Evolutionary conservation across 2,113 vertebrate species (phyloP), one percentile per base, ranked within the genome.

Genomic region (Daubentonia madagascariensis): DNA sequence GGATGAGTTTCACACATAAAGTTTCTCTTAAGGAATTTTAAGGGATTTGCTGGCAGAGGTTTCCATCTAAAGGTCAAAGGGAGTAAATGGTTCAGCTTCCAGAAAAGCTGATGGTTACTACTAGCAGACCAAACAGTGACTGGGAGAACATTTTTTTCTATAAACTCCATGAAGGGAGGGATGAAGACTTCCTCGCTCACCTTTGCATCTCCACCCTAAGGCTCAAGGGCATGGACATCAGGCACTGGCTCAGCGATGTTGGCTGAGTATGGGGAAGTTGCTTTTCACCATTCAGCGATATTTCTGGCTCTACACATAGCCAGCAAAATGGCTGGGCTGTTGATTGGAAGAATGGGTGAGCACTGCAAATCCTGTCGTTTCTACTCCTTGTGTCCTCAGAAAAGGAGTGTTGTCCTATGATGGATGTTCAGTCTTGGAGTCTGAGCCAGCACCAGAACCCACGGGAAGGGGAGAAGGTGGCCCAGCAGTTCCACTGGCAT

Each of bases 11-110:
- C 50, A 89, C 43, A 88, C 13, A 37, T 12, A 75, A 81, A 96
- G 61, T 86, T 95, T 91, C 83, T 96, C 83, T 96, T 88, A 93
- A 89, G 45, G 61, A 52, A 92, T 95, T 92, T 73, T 91, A 84
- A 89, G 73, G 32, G 61, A 86, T 78, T 96, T 91, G 12, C 50
- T 95, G 65, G 37, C 73, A 85, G 9, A 28, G 8, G 8, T 17
- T 50, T 85, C 54, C 59, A 65, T 84, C 28, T 54, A 73, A 91
- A 95, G 59, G 85, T 85, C 79, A 76, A 93, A 93, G 70, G 61
- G 50, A 91, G 75, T 43, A 91, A 96, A 85, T 52, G 54, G 17
- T 40, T 85, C 57, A 45, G 1, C 86, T 95, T 98, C 76, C 50
- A 79, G 78, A 76, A 88, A 10, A 75, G 9, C 28, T 7, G 23